Base-by-base conservation (phyloP, 2,888 invertebrate species). In the Nephrocerus scutellatus region DNA sequence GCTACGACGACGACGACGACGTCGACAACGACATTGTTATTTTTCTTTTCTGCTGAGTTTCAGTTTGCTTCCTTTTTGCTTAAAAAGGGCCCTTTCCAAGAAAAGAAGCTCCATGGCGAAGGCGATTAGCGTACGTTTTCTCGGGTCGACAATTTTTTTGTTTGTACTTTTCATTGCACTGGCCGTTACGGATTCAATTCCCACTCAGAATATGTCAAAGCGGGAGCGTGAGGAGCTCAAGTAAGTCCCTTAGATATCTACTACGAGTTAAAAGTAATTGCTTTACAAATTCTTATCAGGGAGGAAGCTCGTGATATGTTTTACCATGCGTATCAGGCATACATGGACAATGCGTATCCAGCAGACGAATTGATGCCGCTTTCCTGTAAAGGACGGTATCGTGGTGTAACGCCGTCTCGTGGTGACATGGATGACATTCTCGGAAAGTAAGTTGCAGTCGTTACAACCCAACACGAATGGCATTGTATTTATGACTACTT, bases 321-420 rank as follows among this genome's bases (percentile, higher is more conserved):
- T 68, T 89, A 91, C 66, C 96, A 96, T 75, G 95, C 91, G 4
- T 96, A 93, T 63, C 75, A 83, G 59, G 86, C 92, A 2, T 96
- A 96, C 58, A 95, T 96, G 92, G 87, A 87, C 56, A 84, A 95
- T 73, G 97, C 97, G 10, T 98, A 89, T 71, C 97, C 97, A 36
- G 96, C 96, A 13, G 97, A 97, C 72, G 97, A 98, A 70, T 71
- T 97, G 50, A 95, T 96, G 96, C 97, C 97, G 2, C 72, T 97
- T 23, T 89, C 87, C 58, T 97, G 97, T 68, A 82, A 84, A 59
- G 97, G 96, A 19, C 73, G 97, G 36, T 91, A 83, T 68, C 75
- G 92, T 54, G 95, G 92, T 5, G 75, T 88, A 6, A 89, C 92
- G 34, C 85, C 90, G 4, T 84, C 85, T 50, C 75, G 97, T 32